These are phyloP conservation scores for Solenopsis invicta DNA, from an alignment of 1,140 invertebrate genomes.

Conservation along the genomic window DNA sequence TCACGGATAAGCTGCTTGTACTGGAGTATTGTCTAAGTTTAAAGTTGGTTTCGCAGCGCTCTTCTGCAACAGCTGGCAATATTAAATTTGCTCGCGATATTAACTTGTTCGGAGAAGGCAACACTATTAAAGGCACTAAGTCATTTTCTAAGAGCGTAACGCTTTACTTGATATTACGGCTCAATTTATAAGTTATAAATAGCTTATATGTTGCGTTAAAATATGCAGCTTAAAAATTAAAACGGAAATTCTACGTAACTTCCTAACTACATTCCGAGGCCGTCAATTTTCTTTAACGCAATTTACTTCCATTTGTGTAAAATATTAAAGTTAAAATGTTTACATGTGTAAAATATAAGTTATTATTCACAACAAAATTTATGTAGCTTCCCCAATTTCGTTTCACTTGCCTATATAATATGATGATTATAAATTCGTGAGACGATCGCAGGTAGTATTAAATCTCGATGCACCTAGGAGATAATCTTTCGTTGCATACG, in stretches of 20 bases:
- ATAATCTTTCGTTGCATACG: conserved; percentile 34
- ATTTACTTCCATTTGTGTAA: conserved; percentile 10
- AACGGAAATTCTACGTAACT: background rate
- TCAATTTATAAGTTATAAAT: conserved; percentile 46
- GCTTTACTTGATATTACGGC: conserved; percentile 6
- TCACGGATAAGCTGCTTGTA: conserved; percentile 17
- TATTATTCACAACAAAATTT: conserved; percentile 36
- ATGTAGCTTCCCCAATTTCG: background rate
- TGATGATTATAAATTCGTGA: conserved; percentile 35
- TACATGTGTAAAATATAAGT: background rate
- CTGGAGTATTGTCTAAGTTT: conserved; percentile 48
- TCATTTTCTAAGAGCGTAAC: conserved; percentile 28
- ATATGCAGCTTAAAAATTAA: conserved; percentile 30
- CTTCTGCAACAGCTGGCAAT: conserved; percentile 58
- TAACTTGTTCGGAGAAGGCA: conserved; percentile 47
- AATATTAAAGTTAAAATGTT: background rate
- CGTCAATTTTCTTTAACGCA: background rate
- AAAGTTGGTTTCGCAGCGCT: conserved; percentile 33
- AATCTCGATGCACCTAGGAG: conserved; percentile 23
- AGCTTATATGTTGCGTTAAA: conserved; percentile 23
- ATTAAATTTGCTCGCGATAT: conserved; percentile 48
- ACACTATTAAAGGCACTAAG: conserved; percentile 48
- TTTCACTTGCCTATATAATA: conserved; percentile 13
- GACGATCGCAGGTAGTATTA: conserved; percentile 4
- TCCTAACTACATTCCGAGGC: background rate